A percentile compares a stretch with the other conserved stretches of the same genome.
Conservation (phyloP, 2,888 invertebrate species). For the Euzophera pinguis region DNA sequence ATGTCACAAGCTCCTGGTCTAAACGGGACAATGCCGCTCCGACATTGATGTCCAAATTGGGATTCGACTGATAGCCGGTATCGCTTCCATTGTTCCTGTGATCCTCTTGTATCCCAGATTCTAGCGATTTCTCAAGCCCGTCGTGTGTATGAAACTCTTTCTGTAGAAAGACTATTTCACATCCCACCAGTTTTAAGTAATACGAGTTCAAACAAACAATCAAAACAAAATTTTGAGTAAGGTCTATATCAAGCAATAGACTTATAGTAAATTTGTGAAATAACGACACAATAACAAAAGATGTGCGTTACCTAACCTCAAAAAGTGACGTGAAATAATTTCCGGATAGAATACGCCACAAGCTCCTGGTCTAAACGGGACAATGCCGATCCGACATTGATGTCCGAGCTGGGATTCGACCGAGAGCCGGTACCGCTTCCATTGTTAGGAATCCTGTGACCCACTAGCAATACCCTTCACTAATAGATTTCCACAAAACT, state of each 20-base stretch:
- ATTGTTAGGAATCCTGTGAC: slow-evolving; percentile 5
- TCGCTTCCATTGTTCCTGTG: slow-evolving; percentile 7
- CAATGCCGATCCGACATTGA: slow-evolving; percentile 5
- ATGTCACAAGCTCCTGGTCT: background rate
- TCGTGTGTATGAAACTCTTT: no score
- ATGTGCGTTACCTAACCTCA: no score
- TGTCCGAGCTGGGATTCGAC: slow-evolving; percentile 6
- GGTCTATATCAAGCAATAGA: no score
- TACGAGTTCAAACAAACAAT: no score
- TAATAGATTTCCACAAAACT: background rate
- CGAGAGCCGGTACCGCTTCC: slow-evolving; percentile 5
- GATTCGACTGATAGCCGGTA: slow-evolving; percentile 1
- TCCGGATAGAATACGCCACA: background rate
- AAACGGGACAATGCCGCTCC: background rate
- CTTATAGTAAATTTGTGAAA: no score
- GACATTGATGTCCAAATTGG: slow-evolving; percentile 6
- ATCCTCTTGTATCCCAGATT: background rate
- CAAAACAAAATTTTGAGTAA: no score
- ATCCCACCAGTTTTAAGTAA: no score
- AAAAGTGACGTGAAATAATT: no score
- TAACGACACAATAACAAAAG: no score
- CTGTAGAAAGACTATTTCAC: no score
- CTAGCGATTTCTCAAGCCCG: no score
- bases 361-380: slow-evolving; percentile 1
- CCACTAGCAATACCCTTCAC: background rate